A percentile compares a stretch with the other conserved stretches of the same genome.
Evolutionary conservation across 2,113 vertebrate species (phyloP).

Genomic region (Pteronura brasiliensis): DNA sequence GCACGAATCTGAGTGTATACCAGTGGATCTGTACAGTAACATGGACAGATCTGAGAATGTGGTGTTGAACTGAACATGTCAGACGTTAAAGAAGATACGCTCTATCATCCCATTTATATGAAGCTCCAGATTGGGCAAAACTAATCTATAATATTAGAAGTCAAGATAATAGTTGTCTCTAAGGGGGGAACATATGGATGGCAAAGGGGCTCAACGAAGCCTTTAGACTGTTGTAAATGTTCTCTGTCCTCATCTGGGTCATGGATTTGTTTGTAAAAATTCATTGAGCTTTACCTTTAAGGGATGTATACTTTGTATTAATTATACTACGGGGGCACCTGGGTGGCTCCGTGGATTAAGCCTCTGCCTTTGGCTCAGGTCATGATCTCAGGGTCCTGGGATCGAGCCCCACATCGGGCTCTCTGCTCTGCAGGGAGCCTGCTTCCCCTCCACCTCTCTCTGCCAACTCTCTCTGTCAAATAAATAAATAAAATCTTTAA

Average conservation of each 20-base stretch:
- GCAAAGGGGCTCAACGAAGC: background rate
- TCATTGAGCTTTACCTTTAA: background rate
- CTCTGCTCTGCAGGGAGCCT: too few relatives aligned
- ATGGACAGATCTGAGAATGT: background rate
- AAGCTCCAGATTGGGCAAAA: background rate
- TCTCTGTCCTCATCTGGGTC: background rate
- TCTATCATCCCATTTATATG: too few relatives aligned
- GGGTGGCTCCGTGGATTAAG: too few relatives aligned
- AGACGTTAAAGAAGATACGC: background rate
- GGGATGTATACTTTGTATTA: too few relatives aligned
- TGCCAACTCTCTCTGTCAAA: too few relatives aligned
- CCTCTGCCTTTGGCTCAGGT: too few relatives aligned
- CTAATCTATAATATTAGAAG: background rate
- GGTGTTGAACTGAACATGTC: background rate
- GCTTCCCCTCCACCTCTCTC: too few relatives aligned
- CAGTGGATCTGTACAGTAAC: rapidly evolving
- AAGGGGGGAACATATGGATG: rapidly evolving
- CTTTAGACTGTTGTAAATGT: background rate
- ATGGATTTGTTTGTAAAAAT: too few relatives aligned
- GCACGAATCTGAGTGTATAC: background rate
- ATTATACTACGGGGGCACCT: background rate
- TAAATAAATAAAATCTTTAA: too few relatives aligned
- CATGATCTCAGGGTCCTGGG: too few relatives aligned
- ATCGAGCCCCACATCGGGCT: too few relatives aligned
- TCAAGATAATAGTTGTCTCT: background rate